These are phyloP conservation scores for Euleptes europaea DNA, from an alignment of 2,113 vertebrate species.

Conservation along the genomic window DNA sequence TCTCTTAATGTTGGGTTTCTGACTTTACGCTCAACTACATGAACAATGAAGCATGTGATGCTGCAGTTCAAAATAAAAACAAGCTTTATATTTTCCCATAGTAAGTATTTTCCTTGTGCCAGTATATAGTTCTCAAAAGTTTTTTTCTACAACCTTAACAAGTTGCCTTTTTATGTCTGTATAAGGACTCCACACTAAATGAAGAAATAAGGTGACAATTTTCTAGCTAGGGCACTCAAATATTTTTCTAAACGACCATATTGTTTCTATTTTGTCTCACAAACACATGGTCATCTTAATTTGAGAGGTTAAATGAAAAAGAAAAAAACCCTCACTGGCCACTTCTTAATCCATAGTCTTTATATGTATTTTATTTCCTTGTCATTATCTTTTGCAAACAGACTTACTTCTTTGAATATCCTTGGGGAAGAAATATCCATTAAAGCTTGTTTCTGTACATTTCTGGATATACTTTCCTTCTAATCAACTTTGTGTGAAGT, in stretches of 20 bases:
- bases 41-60: background rate
- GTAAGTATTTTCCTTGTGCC: background rate
- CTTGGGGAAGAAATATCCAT: background rate
- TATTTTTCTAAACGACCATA: background rate
- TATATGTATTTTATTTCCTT: background rate
- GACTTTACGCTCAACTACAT: background rate
- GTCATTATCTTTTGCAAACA: background rate
- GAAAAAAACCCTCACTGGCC: no score
- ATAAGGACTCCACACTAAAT: background rate
- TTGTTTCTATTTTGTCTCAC: background rate
- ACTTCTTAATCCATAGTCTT: background rate
- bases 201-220: background rate
- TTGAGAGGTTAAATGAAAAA: no score
- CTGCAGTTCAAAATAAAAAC: background rate
- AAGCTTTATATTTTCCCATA: background rate
- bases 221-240: background rate
- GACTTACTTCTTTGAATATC: background rate
- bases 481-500: background rate
- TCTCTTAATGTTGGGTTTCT: no score
- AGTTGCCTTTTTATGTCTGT: background rate
- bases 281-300: background rate
- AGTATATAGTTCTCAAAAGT: background rate
- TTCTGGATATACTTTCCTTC: background rate
- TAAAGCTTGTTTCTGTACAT: background rate
- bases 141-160: background rate